These are phyloP conservation scores for Oreamnos americanus DNA, from an alignment of 2,113 vertebrate genomes.

Conservation along the genomic window DNA sequence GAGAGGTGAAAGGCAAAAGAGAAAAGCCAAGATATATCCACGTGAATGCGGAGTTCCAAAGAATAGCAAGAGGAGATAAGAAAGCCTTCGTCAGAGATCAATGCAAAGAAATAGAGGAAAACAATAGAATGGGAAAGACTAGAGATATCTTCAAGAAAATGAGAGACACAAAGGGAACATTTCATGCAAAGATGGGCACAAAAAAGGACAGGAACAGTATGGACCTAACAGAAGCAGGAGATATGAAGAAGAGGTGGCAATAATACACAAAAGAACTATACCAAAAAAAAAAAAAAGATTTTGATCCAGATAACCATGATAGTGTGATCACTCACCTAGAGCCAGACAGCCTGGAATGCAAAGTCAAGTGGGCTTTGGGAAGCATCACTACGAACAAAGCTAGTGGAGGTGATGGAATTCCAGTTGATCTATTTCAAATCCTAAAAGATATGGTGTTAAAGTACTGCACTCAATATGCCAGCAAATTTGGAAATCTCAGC, in stretches of 20 bases:
- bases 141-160: neutral
- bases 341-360: neutral
- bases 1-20: neutral
- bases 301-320: neutral
- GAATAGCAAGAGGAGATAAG: neutral
- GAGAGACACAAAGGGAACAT: neutral
- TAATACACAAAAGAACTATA: neutral
- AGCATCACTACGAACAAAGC: neutral
- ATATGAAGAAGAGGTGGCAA: neutral
- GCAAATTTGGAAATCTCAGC: neutral
- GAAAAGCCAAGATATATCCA: neutral
- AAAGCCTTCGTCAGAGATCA: accelerated
- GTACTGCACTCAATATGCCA: neutral
- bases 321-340: neutral
- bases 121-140: neutral
- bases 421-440: neutral
- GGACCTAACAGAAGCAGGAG: neutral
- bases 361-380: neutral
- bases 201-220: neutral
- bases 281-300: neutral
- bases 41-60: neutral
- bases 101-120: neutral
- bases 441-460: neutral
- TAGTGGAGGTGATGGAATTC: neutral
- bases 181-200: neutral